A percentile compares a stretch with the other conserved stretches of the same genome.
Evolutionary conservation across 2,888 invertebrate genomes (phyloP).

Genomic region (Epinotia demarniana): DNA sequence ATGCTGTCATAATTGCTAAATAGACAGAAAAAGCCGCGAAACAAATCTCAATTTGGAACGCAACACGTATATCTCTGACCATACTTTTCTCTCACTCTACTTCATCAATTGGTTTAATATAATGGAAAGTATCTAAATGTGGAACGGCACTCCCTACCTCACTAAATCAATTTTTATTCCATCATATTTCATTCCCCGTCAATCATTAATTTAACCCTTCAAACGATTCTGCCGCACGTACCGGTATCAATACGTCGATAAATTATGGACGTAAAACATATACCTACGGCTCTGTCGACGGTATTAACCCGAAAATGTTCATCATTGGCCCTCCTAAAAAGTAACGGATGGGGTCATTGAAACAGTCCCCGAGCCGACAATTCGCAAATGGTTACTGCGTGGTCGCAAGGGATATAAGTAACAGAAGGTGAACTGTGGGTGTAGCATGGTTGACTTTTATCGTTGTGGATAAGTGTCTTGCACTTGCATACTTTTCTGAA

Average conservation of each 20-base stretch:
- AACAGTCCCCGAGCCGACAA: slow-evolving; percentile 34
- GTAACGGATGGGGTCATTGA: slow-evolving; percentile 40
- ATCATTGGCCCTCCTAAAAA: slow-evolving; percentile 43
- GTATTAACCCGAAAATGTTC: slow-evolving; percentile 43
- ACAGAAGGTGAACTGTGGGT: slow-evolving; percentile 1
- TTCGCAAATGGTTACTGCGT: slow-evolving; percentile 38
- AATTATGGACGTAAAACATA: slow-evolving; percentile 42
- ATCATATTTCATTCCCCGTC: slow-evolving; percentile 25
- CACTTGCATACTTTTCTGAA: no score
- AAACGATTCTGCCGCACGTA: slow-evolving; percentile 29
- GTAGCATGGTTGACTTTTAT: no score
- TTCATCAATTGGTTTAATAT: no score
- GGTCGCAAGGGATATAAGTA: slow-evolving; percentile 7
- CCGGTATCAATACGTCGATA: slow-evolving; percentile 24
- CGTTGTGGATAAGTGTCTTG: no score
- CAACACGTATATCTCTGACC: no score
- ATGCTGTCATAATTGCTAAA: no score
- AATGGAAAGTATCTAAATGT: not conserved
- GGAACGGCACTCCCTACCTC: not conserved
- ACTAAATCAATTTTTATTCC: slow-evolving; percentile 2
- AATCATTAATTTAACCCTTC: slow-evolving; percentile 40
- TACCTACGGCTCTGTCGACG: slow-evolving; percentile 39
- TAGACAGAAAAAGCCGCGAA: no score
- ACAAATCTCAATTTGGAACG: no score
- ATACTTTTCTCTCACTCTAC: no score